Evolutionary conservation across 2,113 vertebrate species (phyloP).

Genomic region (Macquaria australasica): DNA sequence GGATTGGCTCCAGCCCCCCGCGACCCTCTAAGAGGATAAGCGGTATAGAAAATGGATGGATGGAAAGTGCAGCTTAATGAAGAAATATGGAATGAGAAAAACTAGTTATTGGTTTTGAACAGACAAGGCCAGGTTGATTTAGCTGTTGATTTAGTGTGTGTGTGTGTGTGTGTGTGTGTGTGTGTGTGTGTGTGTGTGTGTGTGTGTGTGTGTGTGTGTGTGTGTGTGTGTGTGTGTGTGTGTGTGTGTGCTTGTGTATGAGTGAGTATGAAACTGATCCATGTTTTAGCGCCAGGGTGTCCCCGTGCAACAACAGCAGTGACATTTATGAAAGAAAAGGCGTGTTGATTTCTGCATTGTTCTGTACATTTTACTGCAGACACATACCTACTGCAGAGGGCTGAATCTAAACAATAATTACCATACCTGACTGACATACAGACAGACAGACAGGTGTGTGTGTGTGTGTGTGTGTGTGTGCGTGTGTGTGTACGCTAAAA

Average conservation of each 20-base stretch:
- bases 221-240: conserved; percentile 7
- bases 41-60: no score
- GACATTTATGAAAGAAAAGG: conserved; percentile 38
- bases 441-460: conserved; percentile 34
- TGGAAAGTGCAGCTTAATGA: background rate
- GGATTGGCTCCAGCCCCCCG: no score
- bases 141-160: conserved; percentile 19
- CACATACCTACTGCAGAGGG: conserved; percentile 29
- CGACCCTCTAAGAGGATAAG: no score
- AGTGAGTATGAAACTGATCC: conserved; percentile 52
- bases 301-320: conserved; percentile 14
- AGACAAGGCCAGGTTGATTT: background rate
- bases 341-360: conserved; percentile 56
- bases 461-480: conserved; percentile 23
- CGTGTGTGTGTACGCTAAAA: background rate
- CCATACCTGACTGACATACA: conserved; percentile 65
- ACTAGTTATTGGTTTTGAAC: background rate
- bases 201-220: conserved; percentile 13
- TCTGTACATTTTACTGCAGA: conserved; percentile 40
- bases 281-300: conserved; percentile 16
- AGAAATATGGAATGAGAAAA: background rate
- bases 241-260: conserved; percentile 11
- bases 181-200: conserved; percentile 14
- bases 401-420: conserved; percentile 71
- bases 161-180: conserved; percentile 5